Evolutionary conservation across 2,888 invertebrate genomes (phyloP), one percentile per base, ranked within the genome.

Genomic region (Conus canariensis): DNA sequence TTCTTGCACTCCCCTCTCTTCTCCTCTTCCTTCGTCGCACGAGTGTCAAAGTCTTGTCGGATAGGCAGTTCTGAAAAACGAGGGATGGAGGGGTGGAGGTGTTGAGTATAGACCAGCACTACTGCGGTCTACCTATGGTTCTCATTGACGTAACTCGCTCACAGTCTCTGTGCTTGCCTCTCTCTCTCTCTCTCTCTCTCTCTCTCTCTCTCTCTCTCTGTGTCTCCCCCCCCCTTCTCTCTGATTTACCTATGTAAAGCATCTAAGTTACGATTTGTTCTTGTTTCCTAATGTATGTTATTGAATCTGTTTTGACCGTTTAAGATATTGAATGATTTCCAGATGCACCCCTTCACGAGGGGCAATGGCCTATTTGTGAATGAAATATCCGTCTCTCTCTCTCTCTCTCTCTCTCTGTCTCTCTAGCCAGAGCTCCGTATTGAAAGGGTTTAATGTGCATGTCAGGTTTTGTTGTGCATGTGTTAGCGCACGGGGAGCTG

Each of bases 401-500:
- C 74, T 74, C 74, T 74, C 74, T 74, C 74, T 74, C 74, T 74
- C 74, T 74, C 19, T 74, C 74, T n/a, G n/a, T n/a, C n/a, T 74
- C 19, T 74, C 74, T 64, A 16, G 10, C 60, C 16, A 16, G 10
- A 10, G 14, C 74, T 74, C 74, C 22, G n/a, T 74, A 14, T 74
- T 8, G 45, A 45, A 45, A 4, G 45, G 45, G 45, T 45, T 45
- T 22, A 19, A 22, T 10, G 19, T 74, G 19, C 22, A 14, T 74
- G n/a, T 74, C 74, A 19, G n/a, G 22, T 25, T 74, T 22, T 74
- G n/a, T 22, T 74, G n/a, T 74, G 19, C 22, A 14, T 74, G 19
- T 74, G n/a, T 74, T 22, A 6, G 7, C 45, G 45, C 45, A 45
- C 45, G 45, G 45, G 45, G 45, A 45, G 45, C 45, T 4, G 45